Conservation (phyloP, 2,888 invertebrate genomes). For the Periphyllus acericola region DNA sequence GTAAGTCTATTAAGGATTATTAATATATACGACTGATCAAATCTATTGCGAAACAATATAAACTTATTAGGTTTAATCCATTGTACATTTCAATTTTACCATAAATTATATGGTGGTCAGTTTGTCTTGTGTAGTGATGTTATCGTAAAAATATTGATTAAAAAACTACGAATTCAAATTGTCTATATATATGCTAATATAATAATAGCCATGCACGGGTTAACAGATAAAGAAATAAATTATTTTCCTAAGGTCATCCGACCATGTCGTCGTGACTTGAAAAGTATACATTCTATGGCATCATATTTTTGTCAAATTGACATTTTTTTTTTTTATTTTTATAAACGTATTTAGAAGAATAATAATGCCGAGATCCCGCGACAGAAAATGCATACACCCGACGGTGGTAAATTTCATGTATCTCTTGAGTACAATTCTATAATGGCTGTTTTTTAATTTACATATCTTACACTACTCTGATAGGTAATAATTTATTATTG, state of each 20-base stretch:
- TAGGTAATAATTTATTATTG: too few relatives aligned
- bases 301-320: neutral
- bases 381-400: neutral
- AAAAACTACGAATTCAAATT: constrained; percentile 7
- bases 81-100: constrained; percentile 35
- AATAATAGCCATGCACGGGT: constrained; percentile 3
- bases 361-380: neutral
- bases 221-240: constrained; percentile 18
- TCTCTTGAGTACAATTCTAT: neutral
- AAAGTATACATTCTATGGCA: neutral
- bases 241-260: constrained; percentile 8
- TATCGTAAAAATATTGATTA: constrained; percentile 30
- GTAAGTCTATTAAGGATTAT: constrained; percentile 2
- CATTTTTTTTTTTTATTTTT: neutral
- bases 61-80: constrained; percentile 29
- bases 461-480: too few relatives aligned
- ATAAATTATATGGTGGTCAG: constrained; percentile 22
- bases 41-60: constrained; percentile 27
- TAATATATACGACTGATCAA: neutral
- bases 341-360: neutral
- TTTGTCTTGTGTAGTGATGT: constrained; percentile 1
- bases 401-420: neutral
- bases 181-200: constrained; percentile 17
- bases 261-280: constrained; percentile 4
- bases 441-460: too few relatives aligned